Conservation (phyloP, 1,140 invertebrate species). For the Drosophila pallidifrons region DNA sequence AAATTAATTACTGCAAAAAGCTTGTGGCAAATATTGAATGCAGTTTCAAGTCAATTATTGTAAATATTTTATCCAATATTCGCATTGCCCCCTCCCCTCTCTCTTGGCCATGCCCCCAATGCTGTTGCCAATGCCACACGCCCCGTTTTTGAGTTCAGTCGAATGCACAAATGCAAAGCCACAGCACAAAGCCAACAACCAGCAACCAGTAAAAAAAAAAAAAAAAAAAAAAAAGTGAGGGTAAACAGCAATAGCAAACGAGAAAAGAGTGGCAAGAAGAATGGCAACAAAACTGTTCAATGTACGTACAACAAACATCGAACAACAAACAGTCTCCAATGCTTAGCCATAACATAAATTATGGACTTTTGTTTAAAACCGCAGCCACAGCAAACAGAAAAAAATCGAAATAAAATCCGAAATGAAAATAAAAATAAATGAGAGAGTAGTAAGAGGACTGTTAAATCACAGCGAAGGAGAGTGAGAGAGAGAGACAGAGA, state of each 20-base stretch:
- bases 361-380: conserved; percentile 80
- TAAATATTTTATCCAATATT: conserved; percentile 22
- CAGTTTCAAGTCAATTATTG: conserved; percentile 28
- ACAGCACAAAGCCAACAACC: conserved; percentile 27
- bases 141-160: conserved; percentile 60
- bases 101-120: conserved; percentile 16
- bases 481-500: not conserved
- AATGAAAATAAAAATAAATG: conserved; percentile 39
- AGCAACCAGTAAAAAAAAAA: too few species aligned
- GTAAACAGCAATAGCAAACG: conserved; percentile 20
- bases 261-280: conserved; percentile 27
- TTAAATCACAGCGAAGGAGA: not conserved
- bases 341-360: conserved; percentile 79
- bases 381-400: conserved; percentile 36
- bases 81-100: conserved; percentile 11
- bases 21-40: conserved; percentile 23
- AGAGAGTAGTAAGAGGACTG: not conserved
- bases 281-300: conserved; percentile 52
- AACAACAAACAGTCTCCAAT: conserved; percentile 28
- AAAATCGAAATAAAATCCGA: conserved; percentile 40
- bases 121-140: conserved; percentile 52
- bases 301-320: conserved; percentile 20
- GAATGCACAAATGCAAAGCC: conserved; percentile 70
- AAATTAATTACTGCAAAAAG: conserved; percentile 17
- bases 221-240: conserved; percentile 20